Conservation (phyloP, 1,140 invertebrate genomes). For the Bombus superbus region DNA sequence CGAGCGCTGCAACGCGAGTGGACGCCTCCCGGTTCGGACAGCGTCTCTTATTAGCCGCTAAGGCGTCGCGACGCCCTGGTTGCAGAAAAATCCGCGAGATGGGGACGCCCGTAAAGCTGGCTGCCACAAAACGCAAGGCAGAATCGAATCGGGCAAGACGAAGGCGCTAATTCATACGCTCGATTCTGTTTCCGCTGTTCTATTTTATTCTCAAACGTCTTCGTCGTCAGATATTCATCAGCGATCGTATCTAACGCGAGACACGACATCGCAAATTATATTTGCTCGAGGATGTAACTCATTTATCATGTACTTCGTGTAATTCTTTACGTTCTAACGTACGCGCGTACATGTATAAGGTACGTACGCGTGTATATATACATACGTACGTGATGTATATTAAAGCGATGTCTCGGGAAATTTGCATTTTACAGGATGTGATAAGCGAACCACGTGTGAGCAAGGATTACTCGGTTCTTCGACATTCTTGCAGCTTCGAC, state of each 20-base stretch:
- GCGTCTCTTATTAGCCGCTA: conserved; percentile 78
- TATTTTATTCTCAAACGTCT: background rate
- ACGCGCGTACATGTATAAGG: background rate
- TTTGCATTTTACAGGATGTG: background rate
- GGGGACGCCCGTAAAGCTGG: conserved; percentile 73
- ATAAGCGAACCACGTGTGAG: background rate
- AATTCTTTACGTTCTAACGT: background rate
- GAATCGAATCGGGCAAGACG: background rate
- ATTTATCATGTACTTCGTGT: background rate
- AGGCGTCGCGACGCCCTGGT: conserved; percentile 79
- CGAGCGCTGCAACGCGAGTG: conserved; percentile 66
- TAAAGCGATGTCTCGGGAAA: background rate
- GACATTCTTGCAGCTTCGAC: background rate
- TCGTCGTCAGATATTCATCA: background rate
- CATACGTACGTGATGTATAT: no score
- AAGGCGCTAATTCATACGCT: background rate
- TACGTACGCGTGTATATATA: no score
- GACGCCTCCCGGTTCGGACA: conserved; percentile 34
- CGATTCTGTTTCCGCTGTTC: background rate
- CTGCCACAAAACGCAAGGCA: conserved; percentile 33
- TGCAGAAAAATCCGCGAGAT: conserved; percentile 81
- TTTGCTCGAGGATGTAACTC: background rate
- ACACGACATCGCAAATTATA: background rate
- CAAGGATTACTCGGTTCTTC: background rate
- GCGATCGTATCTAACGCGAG: background rate